These are phyloP conservation scores for Halocynthia roretzi DNA, from an alignment of 23 tunicate species.

Conservation along the genomic window DNA sequence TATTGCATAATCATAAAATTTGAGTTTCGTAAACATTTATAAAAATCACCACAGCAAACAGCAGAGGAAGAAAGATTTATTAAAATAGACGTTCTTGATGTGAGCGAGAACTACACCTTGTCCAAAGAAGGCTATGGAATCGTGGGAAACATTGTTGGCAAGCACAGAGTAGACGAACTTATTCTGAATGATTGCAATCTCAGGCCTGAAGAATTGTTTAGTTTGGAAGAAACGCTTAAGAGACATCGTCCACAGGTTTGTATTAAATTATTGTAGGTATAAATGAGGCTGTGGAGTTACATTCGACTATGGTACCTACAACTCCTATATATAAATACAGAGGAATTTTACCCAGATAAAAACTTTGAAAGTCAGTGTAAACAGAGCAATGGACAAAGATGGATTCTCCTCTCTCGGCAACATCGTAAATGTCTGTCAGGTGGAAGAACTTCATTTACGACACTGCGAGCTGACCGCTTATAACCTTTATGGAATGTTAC, in stretches of 20 bases:
- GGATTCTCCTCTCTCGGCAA: background rate
- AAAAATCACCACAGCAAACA: background rate
- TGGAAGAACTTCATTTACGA: conserved; percentile 1
- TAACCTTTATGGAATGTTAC: background rate
- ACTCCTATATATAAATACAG: too few relatives aligned
- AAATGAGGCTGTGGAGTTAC: too few relatives aligned
- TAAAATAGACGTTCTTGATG: background rate
- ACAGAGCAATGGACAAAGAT: background rate
- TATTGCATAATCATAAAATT: background rate
- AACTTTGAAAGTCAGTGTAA: background rate
- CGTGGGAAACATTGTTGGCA: background rate
- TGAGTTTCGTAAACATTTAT: background rate
- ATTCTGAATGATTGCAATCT: background rate
- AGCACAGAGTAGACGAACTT: background rate
- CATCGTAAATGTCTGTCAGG: background rate
- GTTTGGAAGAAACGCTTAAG: background rate
- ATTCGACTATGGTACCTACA: too few relatives aligned
- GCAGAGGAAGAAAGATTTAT: background rate
- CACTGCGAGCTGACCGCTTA: background rate
- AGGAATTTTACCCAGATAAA: background rate
- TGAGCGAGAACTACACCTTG: conserved; percentile 2
- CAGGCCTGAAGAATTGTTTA: background rate
- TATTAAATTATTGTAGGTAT: background rate
- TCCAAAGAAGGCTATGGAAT: background rate
- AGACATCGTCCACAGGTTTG: conserved; percentile 3